Conservation (phyloP, 2,888 invertebrate species). For the Matsumyia berberina region DNA sequence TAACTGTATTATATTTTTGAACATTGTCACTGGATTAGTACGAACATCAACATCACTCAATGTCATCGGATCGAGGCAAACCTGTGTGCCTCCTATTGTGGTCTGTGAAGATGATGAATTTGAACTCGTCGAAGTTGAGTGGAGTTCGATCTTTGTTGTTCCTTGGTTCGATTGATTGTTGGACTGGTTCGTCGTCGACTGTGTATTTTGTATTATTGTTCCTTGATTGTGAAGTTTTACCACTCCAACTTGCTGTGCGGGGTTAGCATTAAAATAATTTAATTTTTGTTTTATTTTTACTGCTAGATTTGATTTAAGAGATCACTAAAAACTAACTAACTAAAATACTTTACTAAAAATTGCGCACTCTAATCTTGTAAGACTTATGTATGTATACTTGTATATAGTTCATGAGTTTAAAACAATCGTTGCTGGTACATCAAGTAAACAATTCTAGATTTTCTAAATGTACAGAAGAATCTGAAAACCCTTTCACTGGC, state of each 20-base stretch:
- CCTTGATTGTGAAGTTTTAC: conserved; percentile 84
- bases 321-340: no score
- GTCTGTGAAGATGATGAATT: conserved; percentile 80
- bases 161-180: conserved; percentile 83
- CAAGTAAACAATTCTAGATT: no score
- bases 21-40: conserved; percentile 81
- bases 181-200: conserved; percentile 80
- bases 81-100: conserved; percentile 86
- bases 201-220: conserved; percentile 82
- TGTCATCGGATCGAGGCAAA: conserved; percentile 92
- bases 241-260: conserved; percentile 82
- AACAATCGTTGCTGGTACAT: no score
- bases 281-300: conserved; percentile 1
- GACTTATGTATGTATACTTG: conserved; percentile 3
- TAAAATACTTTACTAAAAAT: no score
- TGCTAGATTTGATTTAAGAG: background rate
- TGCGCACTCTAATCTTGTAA: background rate
- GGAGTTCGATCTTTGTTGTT: conserved; percentile 83
- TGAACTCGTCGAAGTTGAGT: conserved; percentile 81
- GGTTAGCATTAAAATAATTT: conserved; percentile 25
- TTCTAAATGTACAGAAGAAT: no score
- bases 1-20: conserved; percentile 51
- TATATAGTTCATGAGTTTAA: no score
- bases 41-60: conserved; percentile 90
- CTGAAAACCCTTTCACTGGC: no score